Conservation (phyloP, 2,113 vertebrate species). For the Illadopsis cleaveri region DNA sequence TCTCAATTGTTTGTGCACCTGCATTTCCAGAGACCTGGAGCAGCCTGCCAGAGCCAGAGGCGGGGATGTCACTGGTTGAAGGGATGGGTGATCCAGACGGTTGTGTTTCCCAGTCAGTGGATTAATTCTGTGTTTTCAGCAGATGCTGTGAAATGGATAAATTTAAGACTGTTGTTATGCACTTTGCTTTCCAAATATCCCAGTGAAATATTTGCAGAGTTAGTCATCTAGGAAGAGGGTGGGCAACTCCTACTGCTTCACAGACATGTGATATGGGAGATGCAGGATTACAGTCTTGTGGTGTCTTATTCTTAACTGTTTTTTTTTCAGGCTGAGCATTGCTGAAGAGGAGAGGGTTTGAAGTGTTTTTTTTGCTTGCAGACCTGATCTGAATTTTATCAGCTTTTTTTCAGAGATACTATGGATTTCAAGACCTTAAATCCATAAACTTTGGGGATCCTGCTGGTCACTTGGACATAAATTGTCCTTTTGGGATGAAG, state of each 20-base stretch:
- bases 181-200: neutral
- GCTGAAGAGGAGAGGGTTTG: neutral
- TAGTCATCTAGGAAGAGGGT: constrained; percentile 7
- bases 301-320: neutral
- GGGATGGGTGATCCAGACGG: neutral
- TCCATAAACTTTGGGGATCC: neutral
- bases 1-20: neutral
- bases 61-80: neutral
- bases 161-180: neutral
- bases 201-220: neutral
- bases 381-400: neutral
- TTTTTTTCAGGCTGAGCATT: neutral
- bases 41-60: neutral
- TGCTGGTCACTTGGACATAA: neutral
- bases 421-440: neutral
- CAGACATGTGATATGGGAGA: neutral
- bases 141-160: neutral
- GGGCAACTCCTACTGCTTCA: neutral
- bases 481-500: neutral
- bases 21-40: neutral
- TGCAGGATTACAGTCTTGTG: neutral
- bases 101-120: neutral
- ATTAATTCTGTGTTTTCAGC: neutral
- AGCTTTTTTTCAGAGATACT: neutral
- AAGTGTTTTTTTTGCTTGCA: neutral